These are phyloP conservation scores for Camelus bactrianus DNA, from an alignment of 2,113 vertebrate genomes.

Conservation along the genomic window DNA sequence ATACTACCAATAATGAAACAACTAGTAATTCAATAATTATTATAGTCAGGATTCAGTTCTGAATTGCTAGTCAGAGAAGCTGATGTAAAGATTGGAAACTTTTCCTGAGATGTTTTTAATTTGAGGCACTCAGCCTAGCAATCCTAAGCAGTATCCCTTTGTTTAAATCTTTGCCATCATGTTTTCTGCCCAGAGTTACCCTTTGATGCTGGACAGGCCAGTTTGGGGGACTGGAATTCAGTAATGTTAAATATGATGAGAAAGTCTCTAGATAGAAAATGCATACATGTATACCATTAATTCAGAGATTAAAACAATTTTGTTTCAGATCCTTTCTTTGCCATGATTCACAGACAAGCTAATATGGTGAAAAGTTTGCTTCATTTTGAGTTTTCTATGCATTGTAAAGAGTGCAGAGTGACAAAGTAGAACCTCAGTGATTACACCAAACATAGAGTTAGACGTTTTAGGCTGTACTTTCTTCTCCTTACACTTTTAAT, in stretches of 20 bases:
- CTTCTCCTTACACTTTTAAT: not conserved
- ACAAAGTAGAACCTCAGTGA: not conserved
- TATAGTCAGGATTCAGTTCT: not conserved
- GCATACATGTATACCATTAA: not conserved
- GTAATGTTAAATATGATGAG: not conserved
- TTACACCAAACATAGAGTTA: not conserved
- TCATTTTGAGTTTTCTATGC: not conserved
- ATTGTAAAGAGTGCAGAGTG: not conserved
- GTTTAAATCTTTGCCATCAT: conserved; percentile 60
- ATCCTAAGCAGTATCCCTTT: conserved; percentile 19
- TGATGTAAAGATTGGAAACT: not conserved
- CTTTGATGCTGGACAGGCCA: conserved; percentile 30
- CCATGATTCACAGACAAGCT: not conserved
- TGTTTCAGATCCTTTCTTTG: not conserved
- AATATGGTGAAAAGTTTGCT: not conserved
- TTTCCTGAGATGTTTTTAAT: not conserved
- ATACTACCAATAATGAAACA: not conserved
- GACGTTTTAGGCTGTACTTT: not conserved
- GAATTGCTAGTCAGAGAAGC: not conserved
- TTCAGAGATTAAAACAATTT: not conserved
- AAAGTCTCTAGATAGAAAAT: conserved; percentile 41
- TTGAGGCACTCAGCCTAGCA: conserved; percentile 49
- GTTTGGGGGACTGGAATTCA: conserved; percentile 47
- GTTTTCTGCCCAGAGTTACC: conserved; percentile 49
- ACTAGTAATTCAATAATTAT: not conserved